Evolutionary conservation across 2,113 vertebrate species (phyloP).

Genomic region (Xiphophorus hellerii): DNA sequence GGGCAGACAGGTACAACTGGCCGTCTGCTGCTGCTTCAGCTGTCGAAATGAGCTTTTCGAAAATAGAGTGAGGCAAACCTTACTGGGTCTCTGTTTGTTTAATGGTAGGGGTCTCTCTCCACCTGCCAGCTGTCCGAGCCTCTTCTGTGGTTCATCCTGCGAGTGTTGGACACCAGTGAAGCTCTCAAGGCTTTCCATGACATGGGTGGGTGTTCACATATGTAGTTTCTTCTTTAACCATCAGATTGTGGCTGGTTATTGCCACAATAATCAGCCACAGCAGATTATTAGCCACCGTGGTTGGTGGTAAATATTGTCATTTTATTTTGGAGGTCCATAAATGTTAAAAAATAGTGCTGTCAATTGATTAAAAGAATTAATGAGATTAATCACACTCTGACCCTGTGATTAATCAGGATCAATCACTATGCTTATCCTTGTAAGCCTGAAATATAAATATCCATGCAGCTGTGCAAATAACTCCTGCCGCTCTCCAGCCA

Average conservation of each 20-base stretch:
- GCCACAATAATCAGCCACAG: too few relatives aligned
- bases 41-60: background rate
- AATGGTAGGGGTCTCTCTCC: conserved; percentile 91
- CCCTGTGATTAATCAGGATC: too few relatives aligned
- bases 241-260: too few relatives aligned
- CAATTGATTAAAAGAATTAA: too few relatives aligned
- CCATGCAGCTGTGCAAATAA: too few relatives aligned
- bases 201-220: conserved; percentile 87
- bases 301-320: too few relatives aligned
- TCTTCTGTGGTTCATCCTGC: conserved; percentile 96
- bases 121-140: conserved; percentile 98
- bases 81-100: background rate
- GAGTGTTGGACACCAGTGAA: conserved; percentile 96
- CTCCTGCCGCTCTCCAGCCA: too few relatives aligned
- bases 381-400: too few relatives aligned
- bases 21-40: background rate
- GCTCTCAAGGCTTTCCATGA: conserved; percentile 98
- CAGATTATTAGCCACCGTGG: too few relatives aligned
- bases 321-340: background rate
- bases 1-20: conserved; percentile 90
- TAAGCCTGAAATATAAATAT: too few relatives aligned
- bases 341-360: background rate
- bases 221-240: too few relatives aligned
- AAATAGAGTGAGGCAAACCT: background rate
- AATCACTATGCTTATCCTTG: too few relatives aligned